Evolutionary conservation across 2,113 vertebrate genomes (phyloP), one percentile per base, ranked within the genome.

Genomic region (Hipposideros armiger): DNA sequence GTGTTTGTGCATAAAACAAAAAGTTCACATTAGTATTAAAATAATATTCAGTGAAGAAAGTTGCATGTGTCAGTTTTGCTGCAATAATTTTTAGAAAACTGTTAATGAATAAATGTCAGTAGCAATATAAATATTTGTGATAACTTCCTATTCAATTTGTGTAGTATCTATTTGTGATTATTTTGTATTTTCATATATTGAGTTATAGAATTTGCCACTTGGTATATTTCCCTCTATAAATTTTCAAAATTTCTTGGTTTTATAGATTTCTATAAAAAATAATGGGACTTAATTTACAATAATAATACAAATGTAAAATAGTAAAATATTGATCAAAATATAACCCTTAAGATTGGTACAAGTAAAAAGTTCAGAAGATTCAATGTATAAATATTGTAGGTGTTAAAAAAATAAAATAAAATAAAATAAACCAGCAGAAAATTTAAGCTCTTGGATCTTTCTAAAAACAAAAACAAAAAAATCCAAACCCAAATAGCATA

Each of bases 11-110:
- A 97, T 94, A 97, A 98, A 98, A 97, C 87, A 98, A 95, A 96
- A 97, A 95, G 95, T 98, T 98, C 96, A 97, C 95, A 97, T 98
- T 98, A 97, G 81, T 97, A 97, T 98, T 97, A 97, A 98, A 98
- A 97, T 97, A 98, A 94, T 94, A 98, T 98, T 98, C 97, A 98
- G 92, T 83, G 92, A 98, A 95, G 97, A 97, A 93, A 97, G 40
- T 0, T 0, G 81, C 96, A 96, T 97, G 95, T 97, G 93, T 98
- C 91, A 73, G 64, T 93, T 97, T 94, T 97, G 60, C 64, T 93
- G 64, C 45, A 94, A 96, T 97, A 89, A 88, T 78, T 98, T 97
- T 98, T 96, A 94, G 69, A 97, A 87, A 95, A 87, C 74, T 95
- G 47, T 84, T 96, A 92, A 58, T 72, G 50, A 98, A 96, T 66